phyloP scores from a whole-genome alignment of 2,113 vertebrate species.

The Hydrolagus affinis region DNA sequence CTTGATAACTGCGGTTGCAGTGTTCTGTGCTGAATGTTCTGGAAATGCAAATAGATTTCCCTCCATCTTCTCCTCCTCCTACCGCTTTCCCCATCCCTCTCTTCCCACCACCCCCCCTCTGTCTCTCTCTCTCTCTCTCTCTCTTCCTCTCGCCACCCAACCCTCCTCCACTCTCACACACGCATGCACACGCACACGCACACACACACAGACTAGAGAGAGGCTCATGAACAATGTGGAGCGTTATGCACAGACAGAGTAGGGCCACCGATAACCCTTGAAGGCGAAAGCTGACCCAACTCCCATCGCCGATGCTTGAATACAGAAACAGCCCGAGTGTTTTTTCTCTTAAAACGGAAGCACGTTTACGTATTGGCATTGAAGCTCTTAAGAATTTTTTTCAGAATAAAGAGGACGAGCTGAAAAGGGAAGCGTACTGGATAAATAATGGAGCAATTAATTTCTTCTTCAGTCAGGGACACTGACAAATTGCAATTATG shows the following conservation, averaged over 20 bases:
- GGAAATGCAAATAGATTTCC: neutral
- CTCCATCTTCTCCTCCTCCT: too few species aligned
- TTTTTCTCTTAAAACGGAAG: too few species aligned
- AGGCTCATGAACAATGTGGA: neutral
- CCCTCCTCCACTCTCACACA: too few species aligned
- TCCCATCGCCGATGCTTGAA: too few species aligned
- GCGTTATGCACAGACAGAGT: neutral
- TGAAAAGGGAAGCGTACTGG: neutral
- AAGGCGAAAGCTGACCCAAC: neutral
- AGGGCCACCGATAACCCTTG: neutral
- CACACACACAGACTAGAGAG: neutral
- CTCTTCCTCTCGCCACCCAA: too few species aligned
- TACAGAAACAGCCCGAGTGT: too few species aligned
- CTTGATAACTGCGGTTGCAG: neutral
- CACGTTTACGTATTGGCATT: neutral
- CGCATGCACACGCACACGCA: too few species aligned
- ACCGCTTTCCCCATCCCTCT: too few species aligned
- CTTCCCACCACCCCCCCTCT: too few species aligned
- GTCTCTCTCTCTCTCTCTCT: too few species aligned
- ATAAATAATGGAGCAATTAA: slow-evolving; percentile 14
- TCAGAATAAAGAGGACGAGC: neutral
- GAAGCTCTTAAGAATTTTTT: neutral
- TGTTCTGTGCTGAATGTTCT: slow-evolving; percentile 27
- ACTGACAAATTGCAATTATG: slow-evolving; percentile 18
- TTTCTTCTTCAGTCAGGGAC: neutral